phyloP scores from a whole-genome alignment of 2,797 vertebrate genomes.

The Acanthopagrus latus region DNA sequence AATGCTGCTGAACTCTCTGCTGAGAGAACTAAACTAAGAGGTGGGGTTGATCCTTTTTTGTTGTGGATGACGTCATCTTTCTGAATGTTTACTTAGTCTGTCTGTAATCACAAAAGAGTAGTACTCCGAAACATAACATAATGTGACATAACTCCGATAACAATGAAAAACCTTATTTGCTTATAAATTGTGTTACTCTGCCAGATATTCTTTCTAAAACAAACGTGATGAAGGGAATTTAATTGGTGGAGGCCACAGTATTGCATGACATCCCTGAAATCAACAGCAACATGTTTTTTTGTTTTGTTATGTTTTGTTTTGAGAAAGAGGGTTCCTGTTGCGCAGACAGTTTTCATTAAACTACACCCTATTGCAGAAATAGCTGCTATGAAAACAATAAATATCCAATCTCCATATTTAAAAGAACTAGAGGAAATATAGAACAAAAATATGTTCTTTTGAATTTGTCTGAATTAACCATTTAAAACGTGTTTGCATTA shows the following conservation, averaged over 20 bases:
- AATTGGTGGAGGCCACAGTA: not conserved
- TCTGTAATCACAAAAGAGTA: not conserved
- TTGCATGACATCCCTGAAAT: not conserved
- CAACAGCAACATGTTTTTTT: not conserved
- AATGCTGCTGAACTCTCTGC: not conserved
- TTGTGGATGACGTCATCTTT: not conserved
- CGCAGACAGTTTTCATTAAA: not conserved
- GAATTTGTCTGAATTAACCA: not conserved
- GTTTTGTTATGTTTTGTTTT: not conserved
- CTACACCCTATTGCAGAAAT: not conserved
- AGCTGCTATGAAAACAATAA: not conserved
- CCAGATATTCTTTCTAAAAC: not conserved
- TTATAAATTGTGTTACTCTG: not conserved
- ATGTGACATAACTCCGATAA: not conserved
- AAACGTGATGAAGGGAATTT: not conserved
- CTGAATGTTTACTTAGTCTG: not conserved
- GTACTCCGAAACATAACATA: not conserved
- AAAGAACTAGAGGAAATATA: not conserved
- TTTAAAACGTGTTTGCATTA: not conserved
- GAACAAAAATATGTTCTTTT: not conserved
- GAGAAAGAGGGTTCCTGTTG: not conserved
- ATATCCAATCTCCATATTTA: not conserved
- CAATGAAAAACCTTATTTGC: not conserved
- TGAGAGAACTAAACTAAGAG: not conserved
- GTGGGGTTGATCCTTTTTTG: not conserved